Evolutionary conservation across 23 tunicate species (phyloP), one percentile per base, ranked within the genome.

Genomic region (Trididemnum clinides): DNA sequence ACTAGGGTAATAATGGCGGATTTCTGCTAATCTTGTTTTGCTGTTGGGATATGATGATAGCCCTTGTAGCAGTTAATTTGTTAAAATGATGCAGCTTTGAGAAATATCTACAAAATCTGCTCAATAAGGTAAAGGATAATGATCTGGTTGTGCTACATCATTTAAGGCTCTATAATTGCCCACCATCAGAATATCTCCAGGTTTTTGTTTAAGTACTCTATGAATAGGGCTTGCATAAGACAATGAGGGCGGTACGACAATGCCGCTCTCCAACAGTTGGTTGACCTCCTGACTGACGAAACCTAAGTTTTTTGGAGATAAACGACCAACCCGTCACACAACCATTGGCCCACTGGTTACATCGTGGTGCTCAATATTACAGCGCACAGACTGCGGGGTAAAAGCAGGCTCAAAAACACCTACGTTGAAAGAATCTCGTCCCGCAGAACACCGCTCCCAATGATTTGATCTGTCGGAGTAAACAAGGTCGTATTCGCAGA

Each of bases 1-100:
- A 73, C 5, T 1, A 57, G 80, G 30, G 80, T 73, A 28, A 73
- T 37, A 6, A 73, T 36, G 2, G 75, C 75, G n/a, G 75, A 29
- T 31, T 66, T 66, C 6, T 66, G 75, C 3, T 10, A 37, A n/a
- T 35, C 27, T 73, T 73, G 6, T 19, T 19, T 7, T 5, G 57
- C 80, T 4, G 22, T 22, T 1, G 57, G 57, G 22, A 73, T 37
- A 36, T 73, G 80, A 28, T 73, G 80, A 38, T 73, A 73, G 6
- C 76, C 38, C 37, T 69, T 69, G 5, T 27, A 31, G 7, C 36
- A 29, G 37, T 69, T 37, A 29, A 62, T 19, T 19, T 62, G 6
- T 19, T 20, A 62, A 19, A 62, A 12, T 12, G 69, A 12, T 19
- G 69, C 69, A 62, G 6, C 69, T 6, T 18, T 20, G 15, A 62